Evolutionary conservation across 1,140 invertebrate species (phyloP).

Genomic region (Ptiloglossa arizonensis): DNA sequence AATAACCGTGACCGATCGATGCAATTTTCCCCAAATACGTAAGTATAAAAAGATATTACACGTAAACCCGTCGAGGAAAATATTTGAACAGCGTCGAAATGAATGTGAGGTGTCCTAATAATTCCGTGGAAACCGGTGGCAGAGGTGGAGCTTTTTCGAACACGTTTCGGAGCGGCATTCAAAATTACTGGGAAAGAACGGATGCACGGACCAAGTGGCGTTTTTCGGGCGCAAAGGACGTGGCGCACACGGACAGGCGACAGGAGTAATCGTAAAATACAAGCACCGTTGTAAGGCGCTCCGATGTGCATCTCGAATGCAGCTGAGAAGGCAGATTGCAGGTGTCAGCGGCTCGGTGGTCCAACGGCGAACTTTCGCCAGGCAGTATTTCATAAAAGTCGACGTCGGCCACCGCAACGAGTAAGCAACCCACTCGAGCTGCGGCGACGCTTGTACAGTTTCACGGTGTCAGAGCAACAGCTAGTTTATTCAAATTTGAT

Average conservation of each 20-base stretch:
- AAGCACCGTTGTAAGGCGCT: constrained; percentile 27
- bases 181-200: neutral
- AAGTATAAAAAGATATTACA: too few species aligned
- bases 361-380: constrained; percentile 59
- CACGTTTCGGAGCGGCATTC: neutral
- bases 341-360: constrained; percentile 63
- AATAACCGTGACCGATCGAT: too few species aligned
- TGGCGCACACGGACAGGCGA: constrained; percentile 2
- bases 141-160: neutral
- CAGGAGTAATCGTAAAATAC: constrained; percentile 60
- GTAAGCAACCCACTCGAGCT: constrained; percentile 24
- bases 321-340: constrained; percentile 65
- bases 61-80: too few species aligned
- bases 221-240: constrained; percentile 10
- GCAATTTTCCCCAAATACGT: too few species aligned
- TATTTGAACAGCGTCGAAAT: too few species aligned
- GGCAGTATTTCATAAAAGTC: constrained; percentile 68
- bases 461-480: constrained; percentile 55
- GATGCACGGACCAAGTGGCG: neutral
- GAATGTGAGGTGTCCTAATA: too few species aligned
- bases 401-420: constrained; percentile 44
- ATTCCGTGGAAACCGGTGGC: neutral
- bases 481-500: constrained; percentile 68
- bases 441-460: constrained; percentile 9
- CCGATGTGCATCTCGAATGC: constrained; percentile 58